Conservation (phyloP, 2,888 invertebrate genomes). For the Mimumesa dahlbomi region DNA sequence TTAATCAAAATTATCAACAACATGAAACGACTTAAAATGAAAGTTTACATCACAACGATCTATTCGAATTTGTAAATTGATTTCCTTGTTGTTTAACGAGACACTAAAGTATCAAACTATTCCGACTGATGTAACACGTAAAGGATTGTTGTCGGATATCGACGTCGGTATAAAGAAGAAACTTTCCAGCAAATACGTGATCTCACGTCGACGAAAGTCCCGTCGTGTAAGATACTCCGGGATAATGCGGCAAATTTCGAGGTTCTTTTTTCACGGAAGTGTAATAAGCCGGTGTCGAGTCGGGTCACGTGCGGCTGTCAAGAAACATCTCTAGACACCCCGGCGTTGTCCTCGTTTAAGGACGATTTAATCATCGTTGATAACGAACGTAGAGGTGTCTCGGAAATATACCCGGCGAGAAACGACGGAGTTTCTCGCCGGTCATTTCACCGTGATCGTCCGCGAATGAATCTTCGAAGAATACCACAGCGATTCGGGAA, state of each 20-base stretch:
- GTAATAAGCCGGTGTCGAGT: slow-evolving; percentile 31
- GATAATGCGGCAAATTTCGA: slow-evolving; percentile 29
- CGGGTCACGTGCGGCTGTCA: neutral
- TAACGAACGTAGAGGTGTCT: neutral
- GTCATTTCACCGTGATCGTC: neutral
- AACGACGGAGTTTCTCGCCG: neutral
- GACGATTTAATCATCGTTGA: neutral
- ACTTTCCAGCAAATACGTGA: slow-evolving; percentile 9
- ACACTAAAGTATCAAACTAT: no score
- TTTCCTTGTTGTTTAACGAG: no score
- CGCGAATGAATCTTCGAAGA: neutral
- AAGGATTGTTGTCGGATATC: no score
- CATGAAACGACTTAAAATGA: no score
- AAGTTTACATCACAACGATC: no score
- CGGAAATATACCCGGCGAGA: neutral
- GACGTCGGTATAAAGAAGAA: no score
- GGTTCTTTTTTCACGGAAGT: neutral
- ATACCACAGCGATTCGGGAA: no score
- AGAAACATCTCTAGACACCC: slow-evolving; percentile 13
- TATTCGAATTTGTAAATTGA: no score
- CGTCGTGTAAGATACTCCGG: neutral
- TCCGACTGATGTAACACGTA: no score
- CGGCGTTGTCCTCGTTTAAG: neutral
- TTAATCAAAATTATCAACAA: no score
- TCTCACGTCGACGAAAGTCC: slow-evolving; percentile 7